phyloP scores from a whole-genome alignment of 2,113 vertebrate species.

The Atlantisia rogersi region DNA sequence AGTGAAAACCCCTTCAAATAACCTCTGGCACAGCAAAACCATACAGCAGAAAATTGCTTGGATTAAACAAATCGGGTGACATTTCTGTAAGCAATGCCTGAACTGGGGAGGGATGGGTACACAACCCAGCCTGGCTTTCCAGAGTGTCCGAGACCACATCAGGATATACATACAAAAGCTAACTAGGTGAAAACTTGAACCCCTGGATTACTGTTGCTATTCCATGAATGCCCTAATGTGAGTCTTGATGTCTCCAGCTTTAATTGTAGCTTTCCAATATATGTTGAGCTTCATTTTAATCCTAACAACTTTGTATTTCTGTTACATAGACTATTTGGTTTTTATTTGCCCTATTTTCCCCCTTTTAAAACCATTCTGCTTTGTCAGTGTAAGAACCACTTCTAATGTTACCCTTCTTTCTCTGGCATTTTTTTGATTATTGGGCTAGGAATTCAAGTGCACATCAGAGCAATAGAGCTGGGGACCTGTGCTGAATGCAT shows the following conservation, averaged over 20 bases:
- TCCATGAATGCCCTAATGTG: neutral
- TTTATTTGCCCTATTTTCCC: neutral
- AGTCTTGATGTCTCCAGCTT: neutral
- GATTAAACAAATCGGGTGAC: neutral
- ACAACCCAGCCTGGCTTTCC: neutral
- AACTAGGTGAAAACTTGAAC: conserved; percentile 42
- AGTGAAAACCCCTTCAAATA: conserved; percentile 10
- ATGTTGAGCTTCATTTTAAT: neutral
- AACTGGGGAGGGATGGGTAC: neutral
- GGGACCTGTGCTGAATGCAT: neutral
- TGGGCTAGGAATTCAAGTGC: neutral
- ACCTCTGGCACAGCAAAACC: conserved; percentile 11
- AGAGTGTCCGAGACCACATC: neutral
- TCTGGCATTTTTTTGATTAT: neutral
- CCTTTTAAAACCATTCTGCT: neutral
- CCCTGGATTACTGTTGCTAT: conserved; percentile 38
- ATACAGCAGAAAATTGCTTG: neutral
- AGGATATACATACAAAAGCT: neutral
- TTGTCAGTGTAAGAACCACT: neutral
- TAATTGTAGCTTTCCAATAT: neutral
- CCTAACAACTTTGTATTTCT: neutral
- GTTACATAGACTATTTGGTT: neutral
- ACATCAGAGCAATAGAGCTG: neutral
- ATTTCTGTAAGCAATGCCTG: neutral
- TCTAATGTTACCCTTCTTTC: neutral